These are phyloP conservation scores for Cyphomyrus plagiostoma DNA, from an alignment of 2,113 vertebrate species.

Conservation along the genomic window DNA sequence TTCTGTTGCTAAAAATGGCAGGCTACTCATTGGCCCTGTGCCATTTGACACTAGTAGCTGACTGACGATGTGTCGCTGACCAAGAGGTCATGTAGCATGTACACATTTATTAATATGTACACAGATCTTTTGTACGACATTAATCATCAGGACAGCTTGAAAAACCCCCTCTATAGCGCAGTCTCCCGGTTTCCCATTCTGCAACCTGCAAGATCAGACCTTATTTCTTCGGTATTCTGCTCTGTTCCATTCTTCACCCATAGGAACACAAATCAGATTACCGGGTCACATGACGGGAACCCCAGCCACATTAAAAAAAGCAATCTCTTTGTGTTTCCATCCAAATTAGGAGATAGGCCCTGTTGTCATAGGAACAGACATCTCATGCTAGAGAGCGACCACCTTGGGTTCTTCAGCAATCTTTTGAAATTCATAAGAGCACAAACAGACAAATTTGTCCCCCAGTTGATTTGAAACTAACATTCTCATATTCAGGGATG, in stretches of 20 bases:
- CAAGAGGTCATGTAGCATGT: neutral
- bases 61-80: neutral
- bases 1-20: neutral
- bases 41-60: neutral
- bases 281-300: neutral
- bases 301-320: neutral
- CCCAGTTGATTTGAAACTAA: constrained; percentile 3
- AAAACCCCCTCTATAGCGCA: neutral
- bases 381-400: neutral
- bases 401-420: neutral
- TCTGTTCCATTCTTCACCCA: neutral
- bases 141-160: neutral
- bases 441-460: neutral
- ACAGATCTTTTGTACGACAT: neutral
- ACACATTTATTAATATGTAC: neutral
- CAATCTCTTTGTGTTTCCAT: constrained; percentile 13
- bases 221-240: neutral
- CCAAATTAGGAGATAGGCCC: constrained; percentile 19
- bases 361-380: constrained; percentile 30
- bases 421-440: neutral
- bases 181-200: neutral
- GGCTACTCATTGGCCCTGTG: neutral
- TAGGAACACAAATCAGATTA: constrained; percentile 7
- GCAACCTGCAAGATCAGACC: neutral
- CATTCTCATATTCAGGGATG: neutral